Evolutionary conservation across 2,888 invertebrate genomes (phyloP).

Genomic region (Craniophora ligustri): DNA sequence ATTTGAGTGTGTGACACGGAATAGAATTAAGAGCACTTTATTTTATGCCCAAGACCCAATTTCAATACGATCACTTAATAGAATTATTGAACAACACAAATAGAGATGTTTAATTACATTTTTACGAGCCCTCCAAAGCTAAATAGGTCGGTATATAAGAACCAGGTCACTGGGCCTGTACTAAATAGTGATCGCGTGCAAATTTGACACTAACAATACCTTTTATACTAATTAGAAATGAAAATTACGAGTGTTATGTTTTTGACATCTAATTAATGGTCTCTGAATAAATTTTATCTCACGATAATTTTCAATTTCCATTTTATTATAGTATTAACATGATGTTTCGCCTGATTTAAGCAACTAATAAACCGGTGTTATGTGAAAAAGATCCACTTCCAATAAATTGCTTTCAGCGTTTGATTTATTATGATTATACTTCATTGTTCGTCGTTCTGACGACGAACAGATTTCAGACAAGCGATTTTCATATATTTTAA

Average conservation of each 20-base stretch:
- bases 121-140: conserved; percentile 41
- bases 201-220: conserved; percentile 36
- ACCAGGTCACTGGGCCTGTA: conserved; percentile 41
- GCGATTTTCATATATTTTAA: conserved; percentile 24
- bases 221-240: conserved; percentile 44
- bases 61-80: conserved; percentile 26
- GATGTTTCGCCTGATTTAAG: not conserved
- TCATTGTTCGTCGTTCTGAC: conserved; percentile 25
- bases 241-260: conserved; percentile 21
- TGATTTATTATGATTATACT: conserved; percentile 39
- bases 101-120: conserved; percentile 43
- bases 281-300: too few relatives aligned
- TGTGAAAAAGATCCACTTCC: not conserved
- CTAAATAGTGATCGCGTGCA: conserved; percentile 55
- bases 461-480: conserved; percentile 9
- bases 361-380: not conserved
- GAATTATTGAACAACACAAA: conserved; percentile 38
- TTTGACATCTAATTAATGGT: too few relatives aligned
- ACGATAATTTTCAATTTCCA: not conserved
- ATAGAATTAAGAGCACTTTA: conserved; percentile 39
- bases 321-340: not conserved
- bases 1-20: conserved; percentile 23
- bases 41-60: conserved; percentile 35
- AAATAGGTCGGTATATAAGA: conserved; percentile 43
- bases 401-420: conserved; percentile 2